Base-by-base conservation (phyloP, 2,113 vertebrate genomes). In the Pangasianodon hypophthalmus region DNA sequence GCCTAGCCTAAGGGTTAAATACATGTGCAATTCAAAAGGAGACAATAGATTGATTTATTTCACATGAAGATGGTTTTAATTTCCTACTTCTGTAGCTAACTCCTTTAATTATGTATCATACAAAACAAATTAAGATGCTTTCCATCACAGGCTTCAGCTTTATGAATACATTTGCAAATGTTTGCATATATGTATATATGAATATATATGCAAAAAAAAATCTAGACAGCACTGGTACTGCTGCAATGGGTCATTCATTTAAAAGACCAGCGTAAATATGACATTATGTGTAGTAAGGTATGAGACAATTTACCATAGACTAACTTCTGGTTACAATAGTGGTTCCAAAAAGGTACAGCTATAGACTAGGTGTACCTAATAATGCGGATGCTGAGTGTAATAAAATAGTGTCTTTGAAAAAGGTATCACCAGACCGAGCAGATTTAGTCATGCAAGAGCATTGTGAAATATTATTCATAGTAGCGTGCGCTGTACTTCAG, bases 111-210 rank as follows among this genome's bases (percentile, higher is more conserved):
- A 87, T 87, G 32, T 87, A 87, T 41, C 50, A 73, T 56, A 87
- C 50, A 87, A 87, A 54, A 87, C 67, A 73, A 75, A 54, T 87
- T 75, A 56, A 84, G 32, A 84, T 84, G 82, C 82, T 60, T 84
- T 84, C 48, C 50, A 75, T 73, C n/a, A 87, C 85, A 41, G 52
- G 52, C 16, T 41, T 84, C 21, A 24, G 32, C 54, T 83, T 56
- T 56, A 44, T 84, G 54, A 84, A 84, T 84, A 84, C 26, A 84
- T 84, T 84, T 84, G 54, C 56, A 84, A 58, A 84, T 84, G 10
- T 60, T 83, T 83, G 54, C 81, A 84, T 84, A 41, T 60, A 84
- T 60, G 81, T 83, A 54, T 41, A 58, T 83, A 60, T 37, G 50
- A 56, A 82, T 56, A 37, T 52, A 16, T 82, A 54, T 81, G 73